Percentiles rank a stretch among this genome's conserved stretches.
Evolutionary conservation across 2,797 vertebrate genomes (phyloP).

Genomic region (Cirrhinus molitorella): DNA sequence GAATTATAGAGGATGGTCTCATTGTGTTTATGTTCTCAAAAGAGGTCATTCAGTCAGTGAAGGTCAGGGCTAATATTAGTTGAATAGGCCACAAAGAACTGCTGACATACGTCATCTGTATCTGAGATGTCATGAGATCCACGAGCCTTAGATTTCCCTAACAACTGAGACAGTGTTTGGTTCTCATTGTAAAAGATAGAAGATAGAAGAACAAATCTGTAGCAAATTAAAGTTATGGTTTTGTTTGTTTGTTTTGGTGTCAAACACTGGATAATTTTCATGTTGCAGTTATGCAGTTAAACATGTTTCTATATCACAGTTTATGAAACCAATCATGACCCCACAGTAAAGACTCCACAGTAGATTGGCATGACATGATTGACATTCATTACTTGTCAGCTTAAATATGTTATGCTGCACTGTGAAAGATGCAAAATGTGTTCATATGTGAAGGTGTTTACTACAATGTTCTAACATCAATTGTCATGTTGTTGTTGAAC

Average conservation of each 20-base stretch:
- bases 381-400: background rate
- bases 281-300: background rate
- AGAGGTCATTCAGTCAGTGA: background rate
- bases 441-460: background rate
- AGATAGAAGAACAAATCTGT: background rate
- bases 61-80: background rate
- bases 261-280: background rate
- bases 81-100: background rate
- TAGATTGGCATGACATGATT: background rate
- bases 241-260: background rate
- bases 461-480: background rate
- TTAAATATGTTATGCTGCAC: background rate
- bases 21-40: background rate
- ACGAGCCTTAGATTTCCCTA: background rate
- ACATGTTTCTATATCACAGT: background rate
- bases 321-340: background rate
- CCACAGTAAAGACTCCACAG: background rate
- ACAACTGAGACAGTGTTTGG: background rate
- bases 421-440: background rate
- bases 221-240: no score
- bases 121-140: background rate
- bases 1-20: background rate
- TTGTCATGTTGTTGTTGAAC: background rate
- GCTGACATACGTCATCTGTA: background rate
- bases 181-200: background rate